Evolutionary conservation across 1,140 invertebrate species (phyloP).

Genomic region (Pachypsylla venusta): DNA sequence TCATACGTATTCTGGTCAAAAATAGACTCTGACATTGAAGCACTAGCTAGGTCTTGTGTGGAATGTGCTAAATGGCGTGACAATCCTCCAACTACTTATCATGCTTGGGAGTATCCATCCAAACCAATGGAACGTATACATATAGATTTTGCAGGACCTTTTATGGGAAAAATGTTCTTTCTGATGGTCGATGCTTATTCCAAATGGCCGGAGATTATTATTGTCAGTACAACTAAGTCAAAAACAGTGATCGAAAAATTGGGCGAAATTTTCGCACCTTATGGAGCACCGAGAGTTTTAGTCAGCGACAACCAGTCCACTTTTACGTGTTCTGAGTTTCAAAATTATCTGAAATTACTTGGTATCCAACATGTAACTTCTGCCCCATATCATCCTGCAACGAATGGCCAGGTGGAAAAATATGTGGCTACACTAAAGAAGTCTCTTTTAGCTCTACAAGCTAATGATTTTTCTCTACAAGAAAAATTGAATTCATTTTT

Average conservation of each 20-base stretch:
- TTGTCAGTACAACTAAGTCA: slow-evolving; percentile 13
- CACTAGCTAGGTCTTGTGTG: slow-evolving; percentile 25
- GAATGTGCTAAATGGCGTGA: slow-evolving; percentile 5
- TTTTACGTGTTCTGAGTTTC: slow-evolving; percentile 23
- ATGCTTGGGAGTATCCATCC: not conserved
- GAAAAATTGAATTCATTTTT: slow-evolving; percentile 19
- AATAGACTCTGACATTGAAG: slow-evolving; percentile 32
- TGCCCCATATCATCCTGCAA: slow-evolving; percentile 21
- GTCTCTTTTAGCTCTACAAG: slow-evolving; percentile 14
- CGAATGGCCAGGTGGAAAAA: slow-evolving; percentile 23
- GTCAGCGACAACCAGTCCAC: slow-evolving; percentile 25
- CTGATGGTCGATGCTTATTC: slow-evolving; percentile 1
- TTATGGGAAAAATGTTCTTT: not conserved
- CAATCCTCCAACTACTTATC: not conserved
- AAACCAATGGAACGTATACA: not conserved
- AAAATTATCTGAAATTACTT: slow-evolving; percentile 19
- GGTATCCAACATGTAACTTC: slow-evolving; percentile 20
- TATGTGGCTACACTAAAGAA: slow-evolving; percentile 22
- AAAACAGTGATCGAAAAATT: slow-evolving; percentile 18
- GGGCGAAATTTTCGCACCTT: slow-evolving; percentile 19
- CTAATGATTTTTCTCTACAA: slow-evolving; percentile 3
- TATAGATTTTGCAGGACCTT: slow-evolving; percentile 1
- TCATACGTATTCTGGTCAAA: slow-evolving; percentile 33
- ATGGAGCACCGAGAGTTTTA: slow-evolving; percentile 21
- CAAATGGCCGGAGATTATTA: slow-evolving; percentile 13